Percentiles rank a stretch among this genome's conserved stretches.
phyloP scores from a whole-genome alignment of 1,140 invertebrate species.

The Agrypnia vestita region DNA sequence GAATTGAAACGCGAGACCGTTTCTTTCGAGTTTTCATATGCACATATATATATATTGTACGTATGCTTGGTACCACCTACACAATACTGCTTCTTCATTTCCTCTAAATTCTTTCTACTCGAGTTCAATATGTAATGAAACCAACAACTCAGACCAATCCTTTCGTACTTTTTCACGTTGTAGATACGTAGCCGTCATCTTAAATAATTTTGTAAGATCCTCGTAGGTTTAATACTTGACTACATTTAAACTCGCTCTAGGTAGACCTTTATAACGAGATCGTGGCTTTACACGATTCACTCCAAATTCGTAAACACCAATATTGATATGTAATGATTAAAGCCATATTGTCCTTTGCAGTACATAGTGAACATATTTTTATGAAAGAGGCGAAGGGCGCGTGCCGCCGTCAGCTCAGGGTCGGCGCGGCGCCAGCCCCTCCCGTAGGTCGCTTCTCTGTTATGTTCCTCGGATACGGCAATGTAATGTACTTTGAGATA shows the following conservation, averaged over 20 bases:
- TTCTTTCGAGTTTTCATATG: too few species aligned
- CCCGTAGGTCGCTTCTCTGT: neutral
- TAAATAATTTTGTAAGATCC: constrained; percentile 36
- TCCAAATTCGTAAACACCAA: constrained; percentile 61
- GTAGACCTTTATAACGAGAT: constrained; percentile 47
- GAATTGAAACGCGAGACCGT: too few species aligned
- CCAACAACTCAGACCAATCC: constrained; percentile 46
- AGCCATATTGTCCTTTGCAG: constrained; percentile 44
- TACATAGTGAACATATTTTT: constrained; percentile 48
- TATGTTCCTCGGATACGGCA: constrained; percentile 13
- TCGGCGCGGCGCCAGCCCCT: neutral
- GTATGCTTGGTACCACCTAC: too few species aligned
- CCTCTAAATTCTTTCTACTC: constrained; percentile 10
- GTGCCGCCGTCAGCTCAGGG: constrained; percentile 30
- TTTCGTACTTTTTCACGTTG: constrained; percentile 56
- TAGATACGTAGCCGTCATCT: constrained; percentile 26
- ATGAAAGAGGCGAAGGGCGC: constrained; percentile 26
- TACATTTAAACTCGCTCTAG: constrained; percentile 48
- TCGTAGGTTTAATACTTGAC: constrained; percentile 39
- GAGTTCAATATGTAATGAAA: constrained; percentile 3
- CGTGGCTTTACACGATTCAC: constrained; percentile 49
- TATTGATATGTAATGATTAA: constrained; percentile 46
- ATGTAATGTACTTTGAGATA: neutral
- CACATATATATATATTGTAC: too few species aligned
- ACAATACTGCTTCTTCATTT: neutral